phyloP scores from a whole-genome alignment of 2,797 vertebrate species.

The Esox lucius region DNA sequence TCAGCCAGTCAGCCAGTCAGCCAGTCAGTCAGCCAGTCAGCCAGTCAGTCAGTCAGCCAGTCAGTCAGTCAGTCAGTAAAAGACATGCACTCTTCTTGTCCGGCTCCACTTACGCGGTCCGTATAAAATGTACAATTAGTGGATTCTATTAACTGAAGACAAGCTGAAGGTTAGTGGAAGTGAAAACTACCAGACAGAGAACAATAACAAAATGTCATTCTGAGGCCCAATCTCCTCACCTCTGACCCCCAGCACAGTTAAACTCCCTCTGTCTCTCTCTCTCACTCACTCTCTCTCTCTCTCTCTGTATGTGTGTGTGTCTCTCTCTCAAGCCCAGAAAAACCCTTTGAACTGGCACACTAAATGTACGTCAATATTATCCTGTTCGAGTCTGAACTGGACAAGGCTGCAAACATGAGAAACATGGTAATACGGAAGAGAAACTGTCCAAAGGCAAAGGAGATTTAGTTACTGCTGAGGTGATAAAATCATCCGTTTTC shows the following conservation, averaged over 20 bases:
- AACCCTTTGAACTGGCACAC: constrained; percentile 26
- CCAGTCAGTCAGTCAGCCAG: no score
- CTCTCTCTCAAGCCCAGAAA: not conserved
- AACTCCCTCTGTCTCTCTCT: not conserved
- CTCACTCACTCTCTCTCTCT: not conserved
- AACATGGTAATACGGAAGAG: not conserved
- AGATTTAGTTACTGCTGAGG: constrained; percentile 39
- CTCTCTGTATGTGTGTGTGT: no score
- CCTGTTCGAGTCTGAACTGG: constrained; percentile 15
- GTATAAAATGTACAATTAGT: no score
- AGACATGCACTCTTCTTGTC: no score
- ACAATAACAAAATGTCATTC: constrained; percentile 3
- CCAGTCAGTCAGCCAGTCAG: no score
- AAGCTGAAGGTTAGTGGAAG: not conserved
- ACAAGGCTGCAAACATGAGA: constrained; percentile 23
- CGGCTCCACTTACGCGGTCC: no score
- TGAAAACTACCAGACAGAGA: not conserved
- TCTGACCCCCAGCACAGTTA: not conserved
- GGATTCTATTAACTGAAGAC: not conserved
- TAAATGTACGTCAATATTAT: constrained; percentile 42
- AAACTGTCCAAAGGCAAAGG: not conserved
- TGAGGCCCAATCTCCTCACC: not conserved
- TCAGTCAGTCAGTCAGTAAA: no score
- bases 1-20: no score
- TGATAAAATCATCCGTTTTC: constrained; percentile 20